phyloP scores from a whole-genome alignment of 2,113 vertebrate genomes.

The Orycteropus afer region DNA sequence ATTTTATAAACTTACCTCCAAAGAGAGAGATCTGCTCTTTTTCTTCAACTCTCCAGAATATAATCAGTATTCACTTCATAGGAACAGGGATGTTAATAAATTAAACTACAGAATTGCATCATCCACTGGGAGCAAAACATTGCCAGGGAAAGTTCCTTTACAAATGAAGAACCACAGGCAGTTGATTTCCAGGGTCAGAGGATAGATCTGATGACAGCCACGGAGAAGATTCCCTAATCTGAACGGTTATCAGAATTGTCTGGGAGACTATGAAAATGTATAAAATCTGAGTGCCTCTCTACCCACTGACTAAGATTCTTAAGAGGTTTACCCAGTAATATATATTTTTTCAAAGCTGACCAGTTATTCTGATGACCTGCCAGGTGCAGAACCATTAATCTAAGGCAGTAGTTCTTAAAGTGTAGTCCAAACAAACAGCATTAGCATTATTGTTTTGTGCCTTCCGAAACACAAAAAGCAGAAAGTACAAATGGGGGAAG shows the following conservation, averaged over 20 bases:
- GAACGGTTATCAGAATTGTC: conserved; percentile 1
- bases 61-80: conserved; percentile 60
- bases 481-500: no score
- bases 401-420: neutral
- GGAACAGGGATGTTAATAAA: conserved; percentile 59
- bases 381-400: neutral
- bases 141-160: conserved; percentile 43
- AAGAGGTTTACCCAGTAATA: neutral
- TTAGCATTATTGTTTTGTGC: neutral
- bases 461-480: neutral
- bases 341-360: neutral
- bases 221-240: neutral
- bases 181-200: neutral
- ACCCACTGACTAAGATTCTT: conserved; percentile 1
- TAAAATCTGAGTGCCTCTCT: neutral
- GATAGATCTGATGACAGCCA: neutral
- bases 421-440: neutral
- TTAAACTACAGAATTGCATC: conserved; percentile 37
- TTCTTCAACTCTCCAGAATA: conserved; percentile 37
- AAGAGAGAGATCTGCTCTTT: conserved; percentile 58
- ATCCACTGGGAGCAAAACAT: conserved; percentile 20
- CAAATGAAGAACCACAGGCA: conserved; percentile 60
- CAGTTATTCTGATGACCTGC: neutral
- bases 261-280: neutral
- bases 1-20: conserved; percentile 64